Evolutionary conservation across 2,888 invertebrate genomes (phyloP).

Genomic region (Linnaemya tessellans): DNA sequence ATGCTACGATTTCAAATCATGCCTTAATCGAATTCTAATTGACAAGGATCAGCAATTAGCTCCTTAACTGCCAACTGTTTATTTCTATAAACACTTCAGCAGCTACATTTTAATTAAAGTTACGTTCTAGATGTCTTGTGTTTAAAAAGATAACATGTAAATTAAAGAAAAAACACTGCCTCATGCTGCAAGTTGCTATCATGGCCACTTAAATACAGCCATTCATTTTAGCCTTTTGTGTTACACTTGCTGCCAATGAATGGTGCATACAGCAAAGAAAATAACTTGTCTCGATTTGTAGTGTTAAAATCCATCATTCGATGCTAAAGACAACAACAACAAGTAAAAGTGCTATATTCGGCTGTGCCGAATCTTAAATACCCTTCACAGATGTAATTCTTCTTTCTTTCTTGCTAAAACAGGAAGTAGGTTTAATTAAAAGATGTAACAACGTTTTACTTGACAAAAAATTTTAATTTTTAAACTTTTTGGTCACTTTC

Average conservation of each 20-base stretch:
- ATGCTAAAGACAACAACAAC: conserved; percentile 5
- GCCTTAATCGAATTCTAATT: background rate
- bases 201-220: conserved; percentile 41
- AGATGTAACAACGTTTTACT: too few species aligned
- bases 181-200: conserved; percentile 16
- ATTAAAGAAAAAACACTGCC: conserved; percentile 6
- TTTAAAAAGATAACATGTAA: background rate
- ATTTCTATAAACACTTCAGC: conserved; percentile 19
- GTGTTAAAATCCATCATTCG: conserved; percentile 57
- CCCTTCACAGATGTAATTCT: too few species aligned
- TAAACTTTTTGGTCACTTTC: too few species aligned
- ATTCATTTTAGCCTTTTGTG: conserved; percentile 36
- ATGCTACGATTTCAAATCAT: background rate
- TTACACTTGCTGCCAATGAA: conserved; percentile 15
- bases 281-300: conserved; percentile 51
- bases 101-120: conserved; percentile 55
- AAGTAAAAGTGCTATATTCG: too few species aligned
- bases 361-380: too few species aligned
- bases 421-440: too few species aligned
- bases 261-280: conserved; percentile 4
- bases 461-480: too few species aligned
- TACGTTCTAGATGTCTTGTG: conserved; percentile 25
- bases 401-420: too few species aligned
- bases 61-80: background rate
- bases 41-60: background rate